These are phyloP conservation scores for Hedya salicella DNA, from an alignment of 2,888 invertebrate genomes.

Conservation along the genomic window DNA sequence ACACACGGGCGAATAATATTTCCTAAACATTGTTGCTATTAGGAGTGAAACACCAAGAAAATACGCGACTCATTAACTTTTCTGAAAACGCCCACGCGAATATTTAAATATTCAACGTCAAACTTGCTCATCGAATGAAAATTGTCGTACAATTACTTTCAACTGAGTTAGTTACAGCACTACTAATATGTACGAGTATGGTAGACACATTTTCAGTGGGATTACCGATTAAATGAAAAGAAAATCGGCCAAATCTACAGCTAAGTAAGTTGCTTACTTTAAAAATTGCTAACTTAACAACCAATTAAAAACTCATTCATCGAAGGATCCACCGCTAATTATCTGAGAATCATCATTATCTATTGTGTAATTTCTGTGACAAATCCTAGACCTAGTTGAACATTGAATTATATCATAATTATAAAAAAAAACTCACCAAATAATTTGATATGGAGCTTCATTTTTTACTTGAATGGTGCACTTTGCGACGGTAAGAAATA, in stretches of 20 bases:
- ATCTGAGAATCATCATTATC: constrained; percentile 27
- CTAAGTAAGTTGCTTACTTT: neutral
- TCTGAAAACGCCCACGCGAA: no score
- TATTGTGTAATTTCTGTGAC: constrained; percentile 20
- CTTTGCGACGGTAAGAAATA: constrained; percentile 61
- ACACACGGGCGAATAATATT: no score
- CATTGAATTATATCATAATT: constrained; percentile 32
- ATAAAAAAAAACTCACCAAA: constrained; percentile 65
- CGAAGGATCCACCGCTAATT: constrained; percentile 43
- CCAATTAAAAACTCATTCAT: constrained; percentile 33
- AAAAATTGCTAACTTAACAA: constrained; percentile 5
- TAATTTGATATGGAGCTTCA: constrained; percentile 73
- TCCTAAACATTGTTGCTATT: no score
- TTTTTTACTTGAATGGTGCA: constrained; percentile 55
- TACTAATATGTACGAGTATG: no score
- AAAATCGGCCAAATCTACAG: neutral
- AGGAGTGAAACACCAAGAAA: no score
- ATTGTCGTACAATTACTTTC: no score
- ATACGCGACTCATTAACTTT: no score
- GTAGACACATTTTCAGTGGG: constrained; percentile 9
- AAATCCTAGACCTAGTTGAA: constrained; percentile 33
- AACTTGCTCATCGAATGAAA: no score
- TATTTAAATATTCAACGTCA: no score
- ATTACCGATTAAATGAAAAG: no score
- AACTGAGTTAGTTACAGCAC: no score